Conservation (phyloP, 2,113 vertebrate genomes). For the Lepisosteus osseus region DNA sequence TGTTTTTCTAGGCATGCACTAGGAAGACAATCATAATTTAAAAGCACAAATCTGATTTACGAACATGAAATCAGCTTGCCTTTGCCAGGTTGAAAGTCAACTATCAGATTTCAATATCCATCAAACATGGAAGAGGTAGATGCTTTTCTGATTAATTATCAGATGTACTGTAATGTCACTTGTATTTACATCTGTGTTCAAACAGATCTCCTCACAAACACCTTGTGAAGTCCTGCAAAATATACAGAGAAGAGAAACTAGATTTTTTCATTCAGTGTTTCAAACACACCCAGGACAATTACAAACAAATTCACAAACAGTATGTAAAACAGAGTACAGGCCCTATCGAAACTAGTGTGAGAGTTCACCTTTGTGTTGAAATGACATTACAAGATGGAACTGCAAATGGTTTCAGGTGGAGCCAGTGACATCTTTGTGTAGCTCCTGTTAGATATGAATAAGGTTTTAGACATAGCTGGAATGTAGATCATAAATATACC, state of each 20-base stretch:
- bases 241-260: not conserved
- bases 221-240: too few species aligned
- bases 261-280: slow-evolving; percentile 8
- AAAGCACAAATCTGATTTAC: too few species aligned
- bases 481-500: slow-evolving; percentile 30
- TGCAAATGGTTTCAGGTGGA: slow-evolving; percentile 25
- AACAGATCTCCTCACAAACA: too few species aligned
- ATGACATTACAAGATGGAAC: slow-evolving; percentile 6
- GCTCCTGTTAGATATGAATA: slow-evolving; percentile 55
- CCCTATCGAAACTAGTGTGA: slow-evolving; percentile 7
- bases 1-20: too few species aligned
- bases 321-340: not conserved
- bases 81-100: too few species aligned
- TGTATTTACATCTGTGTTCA: too few species aligned
- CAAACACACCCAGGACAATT: slow-evolving; percentile 9
- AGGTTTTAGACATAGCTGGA: slow-evolving; percentile 51
- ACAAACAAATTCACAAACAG: not conserved
- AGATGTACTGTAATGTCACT: too few species aligned
- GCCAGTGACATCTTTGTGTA: slow-evolving; percentile 48
- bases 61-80: too few species aligned
- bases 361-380: slow-evolving; percentile 5
- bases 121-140: too few species aligned
- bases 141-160: too few species aligned
- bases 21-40: too few species aligned
- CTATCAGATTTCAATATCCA: too few species aligned